A percentile compares a stretch with the other conserved stretches of the same genome.
phyloP scores from a whole-genome alignment of 2,888 invertebrate genomes.

The Stegana nigrithorax region DNA sequence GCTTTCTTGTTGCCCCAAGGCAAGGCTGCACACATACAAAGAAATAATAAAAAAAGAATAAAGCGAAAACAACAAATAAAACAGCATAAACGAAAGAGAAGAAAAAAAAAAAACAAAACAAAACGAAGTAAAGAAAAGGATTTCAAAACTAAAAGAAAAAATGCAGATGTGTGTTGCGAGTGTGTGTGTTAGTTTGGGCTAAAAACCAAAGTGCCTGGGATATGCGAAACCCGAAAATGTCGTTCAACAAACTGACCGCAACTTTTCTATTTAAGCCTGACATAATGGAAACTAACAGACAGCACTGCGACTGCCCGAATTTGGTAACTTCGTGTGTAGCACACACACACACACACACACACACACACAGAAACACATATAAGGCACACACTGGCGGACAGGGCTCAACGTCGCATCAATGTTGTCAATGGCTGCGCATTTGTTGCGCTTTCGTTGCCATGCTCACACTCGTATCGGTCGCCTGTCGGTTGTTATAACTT shows the following conservation, averaged over 20 bases:
- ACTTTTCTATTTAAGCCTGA: constrained; percentile 32
- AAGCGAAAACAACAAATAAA: not conserved
- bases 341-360: too few species aligned
- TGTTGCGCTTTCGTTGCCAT: constrained; percentile 12
- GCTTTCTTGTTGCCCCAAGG: not conserved
- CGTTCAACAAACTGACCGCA: constrained; percentile 33
- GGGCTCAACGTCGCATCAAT: constrained; percentile 15
- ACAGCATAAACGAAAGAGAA: too few species aligned
- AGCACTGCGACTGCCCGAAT: not conserved
- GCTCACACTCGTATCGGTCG: too few species aligned
- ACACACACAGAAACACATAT: too few species aligned
- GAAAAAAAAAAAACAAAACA: too few species aligned
- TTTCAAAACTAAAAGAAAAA: too few species aligned
- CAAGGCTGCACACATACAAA: not conserved
- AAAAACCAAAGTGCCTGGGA: constrained; percentile 10
- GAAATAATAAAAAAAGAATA: not conserved
- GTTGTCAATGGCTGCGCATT: constrained; percentile 18
- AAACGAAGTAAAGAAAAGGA: too few species aligned
- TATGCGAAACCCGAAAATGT: constrained; percentile 29
- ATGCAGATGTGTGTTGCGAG: not conserved
- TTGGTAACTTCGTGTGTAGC: too few species aligned
- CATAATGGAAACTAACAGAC: constrained; percentile 15
- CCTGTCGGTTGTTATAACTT: not conserved
- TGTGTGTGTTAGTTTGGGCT: not conserved
- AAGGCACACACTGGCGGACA: not conserved